Percentiles rank a stretch among this genome's conserved stretches.
Conservation (phyloP, 2,888 invertebrate genomes). For the Stenotaenia linearis region DNA sequence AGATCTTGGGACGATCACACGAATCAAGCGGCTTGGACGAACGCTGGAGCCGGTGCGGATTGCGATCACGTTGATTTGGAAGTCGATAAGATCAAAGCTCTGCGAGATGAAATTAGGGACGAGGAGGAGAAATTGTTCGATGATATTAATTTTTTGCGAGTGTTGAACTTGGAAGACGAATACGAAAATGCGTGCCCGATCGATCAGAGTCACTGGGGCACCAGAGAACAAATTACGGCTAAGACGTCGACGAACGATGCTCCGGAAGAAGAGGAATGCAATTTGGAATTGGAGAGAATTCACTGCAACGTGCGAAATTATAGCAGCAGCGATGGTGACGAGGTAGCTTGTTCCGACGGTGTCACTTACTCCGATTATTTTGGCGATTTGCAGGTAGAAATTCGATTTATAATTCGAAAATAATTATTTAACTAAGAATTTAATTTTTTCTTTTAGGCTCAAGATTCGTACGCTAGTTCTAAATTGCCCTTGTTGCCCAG, state of each 20-base stretch:
- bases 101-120: conserved; percentile 34
- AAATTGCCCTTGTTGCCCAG: conserved; percentile 33
- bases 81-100: conserved; percentile 12
- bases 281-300: conserved; percentile 35
- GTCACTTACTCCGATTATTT: conserved; percentile 31
- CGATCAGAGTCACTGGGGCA: background rate
- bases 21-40: background rate
- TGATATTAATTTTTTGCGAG: conserved; percentile 35
- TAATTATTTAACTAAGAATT: too few relatives aligned
- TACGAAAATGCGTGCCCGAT: conserved; percentile 22
- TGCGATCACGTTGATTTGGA: background rate
- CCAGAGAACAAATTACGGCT: background rate
- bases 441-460: background rate
- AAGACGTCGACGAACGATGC: background rate
- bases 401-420: too few relatives aligned
- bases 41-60: background rate
- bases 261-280: conserved; percentile 32
- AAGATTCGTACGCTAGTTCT: background rate
- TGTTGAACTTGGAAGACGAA: conserved; percentile 33
- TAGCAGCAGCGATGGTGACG: conserved; percentile 33
- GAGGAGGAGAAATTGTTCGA: conserved; percentile 36
- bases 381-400: conserved; percentile 23
- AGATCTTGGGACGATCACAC: background rate
- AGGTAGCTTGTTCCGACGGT: conserved; percentile 22
- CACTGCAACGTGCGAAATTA: conserved; percentile 3